Conservation (phyloP, 2,888 invertebrate species). For the Leucophenga montana region DNA sequence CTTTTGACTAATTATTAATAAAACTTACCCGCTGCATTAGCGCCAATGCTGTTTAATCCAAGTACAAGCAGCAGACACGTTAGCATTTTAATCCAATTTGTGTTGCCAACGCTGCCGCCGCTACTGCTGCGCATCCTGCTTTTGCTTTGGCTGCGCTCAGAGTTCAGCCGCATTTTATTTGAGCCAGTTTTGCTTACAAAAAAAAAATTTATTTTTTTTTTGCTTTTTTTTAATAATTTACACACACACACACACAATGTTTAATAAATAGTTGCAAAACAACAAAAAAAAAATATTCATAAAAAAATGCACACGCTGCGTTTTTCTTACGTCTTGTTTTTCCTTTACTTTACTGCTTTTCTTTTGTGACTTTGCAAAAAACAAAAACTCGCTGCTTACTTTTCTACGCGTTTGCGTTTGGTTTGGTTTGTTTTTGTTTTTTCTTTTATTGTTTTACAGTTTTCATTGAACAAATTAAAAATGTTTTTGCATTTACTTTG, state of each 20-base stretch:
- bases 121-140: not conserved
- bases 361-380: not conserved
- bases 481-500: no score
- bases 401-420: not conserved
- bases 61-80: slow-evolving; percentile 22
- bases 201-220: no score
- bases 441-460: not conserved
- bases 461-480: not conserved
- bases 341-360: not conserved
- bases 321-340: slow-evolving; percentile 6
- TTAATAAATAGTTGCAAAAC: no score
- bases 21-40: slow-evolving; percentile 38
- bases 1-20: slow-evolving; percentile 2
- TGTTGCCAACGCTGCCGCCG: slow-evolving; percentile 13
- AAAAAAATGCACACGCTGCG: no score
- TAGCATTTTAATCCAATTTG: slow-evolving; percentile 29
- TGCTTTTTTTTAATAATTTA: not conserved
- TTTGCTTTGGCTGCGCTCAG: slow-evolving; percentile 18
- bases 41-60: slow-evolving; percentile 28
- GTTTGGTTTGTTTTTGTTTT: slow-evolving; percentile 1
- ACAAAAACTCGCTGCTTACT: not conserved
- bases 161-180: slow-evolving; percentile 21
- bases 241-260: not conserved
- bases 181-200: slow-evolving; percentile 21
- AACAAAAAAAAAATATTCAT: no score